Conservation (phyloP, 2,888 invertebrate species). For the Spisula subtruncata region DNA sequence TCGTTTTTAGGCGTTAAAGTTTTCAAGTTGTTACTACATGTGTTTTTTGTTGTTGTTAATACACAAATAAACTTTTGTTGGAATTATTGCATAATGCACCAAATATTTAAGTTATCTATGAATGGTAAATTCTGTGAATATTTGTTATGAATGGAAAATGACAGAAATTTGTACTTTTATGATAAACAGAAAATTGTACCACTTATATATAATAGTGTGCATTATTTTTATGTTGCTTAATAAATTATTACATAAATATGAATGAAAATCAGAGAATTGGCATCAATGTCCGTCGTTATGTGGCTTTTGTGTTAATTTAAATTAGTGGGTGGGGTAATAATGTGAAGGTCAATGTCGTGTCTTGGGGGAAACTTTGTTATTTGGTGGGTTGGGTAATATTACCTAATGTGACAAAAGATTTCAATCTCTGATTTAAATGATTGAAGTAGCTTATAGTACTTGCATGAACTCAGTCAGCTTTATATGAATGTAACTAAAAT, state of each 20-base stretch:
- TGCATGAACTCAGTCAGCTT: slow-evolving; percentile 19
- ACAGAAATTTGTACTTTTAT: not conserved
- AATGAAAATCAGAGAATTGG: not conserved
- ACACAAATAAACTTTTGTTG: not conserved
- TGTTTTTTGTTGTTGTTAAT: too few relatives aligned
- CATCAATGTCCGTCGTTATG: not conserved
- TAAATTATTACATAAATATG: not conserved
- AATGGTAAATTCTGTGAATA: not conserved
- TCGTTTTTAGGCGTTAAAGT: not conserved
- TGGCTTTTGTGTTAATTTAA: not conserved
- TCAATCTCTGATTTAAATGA: slow-evolving; percentile 13
- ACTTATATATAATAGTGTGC: slow-evolving; percentile 13
- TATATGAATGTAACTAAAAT: slow-evolving; percentile 12
- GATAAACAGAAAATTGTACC: not conserved
- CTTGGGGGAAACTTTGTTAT: not conserved
- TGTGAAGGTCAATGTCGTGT: not conserved
- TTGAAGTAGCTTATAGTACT: slow-evolving; percentile 16
- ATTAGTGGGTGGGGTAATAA: slow-evolving; percentile 25
- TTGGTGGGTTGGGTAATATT: slow-evolving; percentile 15
- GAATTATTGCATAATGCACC: too few relatives aligned
- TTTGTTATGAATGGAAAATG: not conserved
- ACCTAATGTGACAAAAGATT: not conserved
- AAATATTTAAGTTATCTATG: too few relatives aligned
- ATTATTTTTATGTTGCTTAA: slow-evolving; percentile 18
- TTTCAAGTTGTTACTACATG: too few relatives aligned